Conservation (phyloP, 2,797 vertebrate genomes). For the Potorous gilbertii region DNA sequence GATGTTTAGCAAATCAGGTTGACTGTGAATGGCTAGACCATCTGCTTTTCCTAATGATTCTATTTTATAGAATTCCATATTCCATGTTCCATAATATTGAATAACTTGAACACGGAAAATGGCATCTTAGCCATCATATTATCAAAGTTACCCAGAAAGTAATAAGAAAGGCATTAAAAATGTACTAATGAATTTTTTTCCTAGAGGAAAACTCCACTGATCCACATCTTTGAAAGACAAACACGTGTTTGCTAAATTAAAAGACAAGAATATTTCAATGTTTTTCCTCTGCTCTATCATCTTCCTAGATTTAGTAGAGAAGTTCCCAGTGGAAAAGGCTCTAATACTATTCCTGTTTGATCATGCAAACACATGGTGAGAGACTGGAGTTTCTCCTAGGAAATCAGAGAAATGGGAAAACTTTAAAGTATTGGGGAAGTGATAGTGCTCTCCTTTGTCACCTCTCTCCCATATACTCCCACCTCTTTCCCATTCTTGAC, state of each 20-base stretch:
- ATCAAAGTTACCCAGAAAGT: conserved; percentile 69
- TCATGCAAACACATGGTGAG: conserved; percentile 35
- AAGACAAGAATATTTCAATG: conserved; percentile 2
- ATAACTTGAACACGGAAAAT: conserved; percentile 75
- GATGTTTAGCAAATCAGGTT: conserved; percentile 84
- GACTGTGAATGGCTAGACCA: conserved; percentile 83
- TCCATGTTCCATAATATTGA: conserved; percentile 77
- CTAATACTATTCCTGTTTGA: conserved; percentile 43
- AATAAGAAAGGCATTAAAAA: conserved; percentile 54
- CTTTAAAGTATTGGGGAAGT: conserved; percentile 42
- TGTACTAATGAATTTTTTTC: conserved; percentile 24
- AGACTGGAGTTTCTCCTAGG: conserved; percentile 34
- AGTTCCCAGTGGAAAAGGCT: background rate
- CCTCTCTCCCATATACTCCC: background rate
- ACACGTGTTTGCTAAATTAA: conserved; percentile 48
- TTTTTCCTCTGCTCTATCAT: conserved; percentile 1
- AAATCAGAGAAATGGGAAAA: conserved; percentile 49
- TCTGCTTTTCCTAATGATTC: conserved; percentile 82
- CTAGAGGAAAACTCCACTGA: conserved; percentile 33
- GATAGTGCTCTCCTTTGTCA: conserved; percentile 47
- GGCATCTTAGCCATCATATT: conserved; percentile 64
- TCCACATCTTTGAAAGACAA: conserved; percentile 49
- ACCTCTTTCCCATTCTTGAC: conserved; percentile 6
- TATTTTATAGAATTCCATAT: conserved; percentile 63
- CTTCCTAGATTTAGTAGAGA: background rate